Evolutionary conservation across 2,888 invertebrate genomes (phyloP), one percentile per base, ranked within the genome.

Genomic region (Stomorhina lunata): DNA sequence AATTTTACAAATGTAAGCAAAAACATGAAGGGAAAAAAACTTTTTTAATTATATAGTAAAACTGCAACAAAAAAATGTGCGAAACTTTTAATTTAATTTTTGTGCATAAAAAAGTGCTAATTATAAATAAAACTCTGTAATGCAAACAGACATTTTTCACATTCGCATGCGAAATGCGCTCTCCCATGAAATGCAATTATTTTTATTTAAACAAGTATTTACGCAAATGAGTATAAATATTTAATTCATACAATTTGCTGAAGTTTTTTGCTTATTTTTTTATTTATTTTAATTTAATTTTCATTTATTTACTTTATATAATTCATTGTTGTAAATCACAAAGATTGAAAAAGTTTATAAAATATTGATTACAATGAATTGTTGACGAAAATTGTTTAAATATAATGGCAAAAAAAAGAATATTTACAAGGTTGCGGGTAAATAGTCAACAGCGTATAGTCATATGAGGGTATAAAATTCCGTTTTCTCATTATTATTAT

Each of bases 21-120:
- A 17, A 59, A 22, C 9, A 40, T 5, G 12, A 61, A 40, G 0
- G 4, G 12, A 7, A 22, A 15, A 37, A 40, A 59, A n/a, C 2
- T 40, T 61, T 61, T 29, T 61, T 61, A 61, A 61, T 61, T 43
- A 40, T n/a, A n/a, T n/a, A n/a, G n/a, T n/a, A n/a, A n/a, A n/a
- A n/a, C n/a, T n/a, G n/a, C n/a, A n/a, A n/a, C n/a, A n/a, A n/a
- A n/a, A n/a, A n/a, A n/a, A n/a, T n/a, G n/a, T n/a, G n/a, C n/a
- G n/a, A 61, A 61, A 61, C 7, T 43, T 61, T 61, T 27, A 25
- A 61, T 25, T 25, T 40, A 61, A 40, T 43, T 15, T 43, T 61
- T 61, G 40, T 40, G 7, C 3, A 61, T 61, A 27, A 43, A 61
- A 61, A 25, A 43, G 27, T 61, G 15, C 34, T 37, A 59, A 22